Evolutionary conservation across 1,140 invertebrate species (phyloP).

Genomic region (Drosophila novamexicana): DNA sequence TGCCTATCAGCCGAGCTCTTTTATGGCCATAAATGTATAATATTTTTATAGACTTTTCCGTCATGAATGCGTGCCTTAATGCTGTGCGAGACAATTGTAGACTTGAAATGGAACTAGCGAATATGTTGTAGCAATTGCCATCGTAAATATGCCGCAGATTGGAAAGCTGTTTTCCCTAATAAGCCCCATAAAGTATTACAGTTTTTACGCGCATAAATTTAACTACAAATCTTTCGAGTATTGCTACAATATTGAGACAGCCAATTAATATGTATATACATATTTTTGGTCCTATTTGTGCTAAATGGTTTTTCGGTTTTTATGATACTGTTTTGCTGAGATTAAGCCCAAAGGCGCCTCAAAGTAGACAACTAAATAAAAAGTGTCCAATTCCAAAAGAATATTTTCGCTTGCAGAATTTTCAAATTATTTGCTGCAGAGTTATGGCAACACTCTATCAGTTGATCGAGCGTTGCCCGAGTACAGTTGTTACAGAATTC

Average conservation of each 20-base stretch:
- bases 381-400: neutral
- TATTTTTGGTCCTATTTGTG: conserved; percentile 28
- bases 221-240: conserved; percentile 7
- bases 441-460: too few relatives aligned
- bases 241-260: conserved; percentile 31
- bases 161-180: conserved; percentile 26
- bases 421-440: too few relatives aligned
- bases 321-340: conserved; percentile 28
- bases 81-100: conserved; percentile 45
- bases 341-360: conserved; percentile 10
- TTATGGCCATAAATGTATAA: conserved; percentile 54
- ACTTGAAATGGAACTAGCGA: conserved; percentile 17
- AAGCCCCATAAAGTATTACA: conserved; percentile 47
- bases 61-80: conserved; percentile 21
- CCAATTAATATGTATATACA: conserved; percentile 42
- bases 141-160: conserved; percentile 47
- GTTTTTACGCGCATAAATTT: conserved; percentile 37
- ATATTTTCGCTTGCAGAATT: too few relatives aligned
- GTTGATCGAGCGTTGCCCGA: too few relatives aligned
- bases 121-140: conserved; percentile 34
- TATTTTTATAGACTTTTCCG: conserved; percentile 60
- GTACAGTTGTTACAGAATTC: neutral
- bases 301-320: conserved; percentile 13
- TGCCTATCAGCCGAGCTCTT: conserved; percentile 24
- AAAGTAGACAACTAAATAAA: neutral